Evolutionary conservation across 1,140 invertebrate species (phyloP).

Genomic region (Hydropsyche tenuis): DNA sequence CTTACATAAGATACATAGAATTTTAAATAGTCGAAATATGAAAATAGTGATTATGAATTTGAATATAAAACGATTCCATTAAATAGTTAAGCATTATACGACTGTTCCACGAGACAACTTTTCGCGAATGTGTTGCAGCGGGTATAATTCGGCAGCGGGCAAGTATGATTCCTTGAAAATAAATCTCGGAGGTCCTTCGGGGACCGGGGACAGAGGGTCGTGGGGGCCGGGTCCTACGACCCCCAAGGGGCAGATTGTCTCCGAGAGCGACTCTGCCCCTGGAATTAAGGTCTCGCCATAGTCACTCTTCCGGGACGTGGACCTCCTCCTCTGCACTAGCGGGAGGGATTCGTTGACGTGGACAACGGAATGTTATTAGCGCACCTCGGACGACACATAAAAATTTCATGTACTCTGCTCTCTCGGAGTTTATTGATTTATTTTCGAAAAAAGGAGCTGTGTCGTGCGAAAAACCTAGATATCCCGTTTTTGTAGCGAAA

Average conservation of each 20-base stretch:
- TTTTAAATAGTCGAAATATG: no score
- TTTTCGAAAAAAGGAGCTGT: no score
- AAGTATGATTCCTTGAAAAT: conserved; percentile 48
- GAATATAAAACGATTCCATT: no score
- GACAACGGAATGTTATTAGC: conserved; percentile 25
- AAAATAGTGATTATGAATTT: no score
- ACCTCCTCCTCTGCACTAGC: not conserved
- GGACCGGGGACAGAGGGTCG: conserved; percentile 2
- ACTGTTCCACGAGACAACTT: not conserved
- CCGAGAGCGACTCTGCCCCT: conserved; percentile 43
- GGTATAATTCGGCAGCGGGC: not conserved
- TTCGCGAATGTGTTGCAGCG: not conserved
- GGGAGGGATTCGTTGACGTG: conserved; percentile 30
- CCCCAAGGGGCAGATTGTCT: conserved; percentile 50
- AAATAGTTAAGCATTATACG: no score
- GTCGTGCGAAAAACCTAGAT: no score
- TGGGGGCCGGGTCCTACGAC: conserved; percentile 40
- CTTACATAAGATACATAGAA: no score
- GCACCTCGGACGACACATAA: conserved; percentile 8
- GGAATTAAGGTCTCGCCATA: conserved; percentile 43
- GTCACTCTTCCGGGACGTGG: conserved; percentile 37
- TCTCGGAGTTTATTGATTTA: no score
- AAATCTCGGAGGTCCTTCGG: conserved; percentile 41
- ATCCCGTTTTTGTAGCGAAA: no score
- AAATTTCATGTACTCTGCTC: conserved; percentile 5